Evolutionary conservation across 1,140 invertebrate genomes (phyloP), one percentile per base, ranked within the genome.

Genomic region (Diorhabda carinulata): DNA sequence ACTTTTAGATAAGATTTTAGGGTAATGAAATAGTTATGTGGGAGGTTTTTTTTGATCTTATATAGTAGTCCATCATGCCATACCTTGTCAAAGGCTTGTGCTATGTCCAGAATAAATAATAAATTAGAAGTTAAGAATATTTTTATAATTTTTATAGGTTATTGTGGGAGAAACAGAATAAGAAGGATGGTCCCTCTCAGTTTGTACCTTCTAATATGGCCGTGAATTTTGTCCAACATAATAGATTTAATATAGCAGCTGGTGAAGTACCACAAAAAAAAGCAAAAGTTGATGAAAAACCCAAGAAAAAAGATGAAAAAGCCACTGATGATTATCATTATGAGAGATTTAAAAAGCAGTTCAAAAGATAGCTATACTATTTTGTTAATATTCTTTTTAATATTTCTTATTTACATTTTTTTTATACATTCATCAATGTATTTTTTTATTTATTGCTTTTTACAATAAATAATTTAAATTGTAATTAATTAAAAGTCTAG

Each of bases 131-230:
- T 52, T 52, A 9, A 52, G n/a, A n/a, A 52, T 52, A 4, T 4
- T 52, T 52, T 52, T 4, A 52, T 52, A 8, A n/a, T 52, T 52
- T 52, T 52, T 52, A 8, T 52, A 94, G 91, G 83, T 82, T 98
- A 61, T 77, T 98, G 8, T 90, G 90, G 83, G 95, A 98, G 73
- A 88, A 91, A 67, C 89, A 93, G 76, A 94, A 91, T 76, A 96
- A 96, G 81, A 96, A 95, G 77, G 93, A 96, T 83, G 91, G 91
- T n/a, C 93, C 96, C 0, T 97, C 95, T 0, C 92, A 95, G 71
- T 98, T 98, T 88, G 96, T 98, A 4, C 97, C 97, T 0, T 96
- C 94, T 45, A 98, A 98, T 81, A 96, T 98, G 91, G 96, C 97
- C 61, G 96, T 97, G 1, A 98, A 98, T 84, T 98, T 98, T 88